Conservation (phyloP, 2,113 vertebrate species). For the Alectura lathami region DNA sequence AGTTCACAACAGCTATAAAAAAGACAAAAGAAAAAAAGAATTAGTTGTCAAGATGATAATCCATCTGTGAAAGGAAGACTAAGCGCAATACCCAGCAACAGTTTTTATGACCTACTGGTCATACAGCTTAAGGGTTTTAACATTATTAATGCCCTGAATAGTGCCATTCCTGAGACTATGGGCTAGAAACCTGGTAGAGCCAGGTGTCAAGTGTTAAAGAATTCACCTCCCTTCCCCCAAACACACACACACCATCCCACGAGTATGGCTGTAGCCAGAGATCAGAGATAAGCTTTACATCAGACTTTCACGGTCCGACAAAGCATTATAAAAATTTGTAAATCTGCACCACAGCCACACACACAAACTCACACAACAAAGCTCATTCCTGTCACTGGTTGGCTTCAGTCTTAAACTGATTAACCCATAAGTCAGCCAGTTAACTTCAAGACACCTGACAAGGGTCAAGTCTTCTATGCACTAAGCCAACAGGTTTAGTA, state of each 20-base stretch:
- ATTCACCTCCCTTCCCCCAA: conserved; percentile 40
- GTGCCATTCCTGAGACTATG: neutral
- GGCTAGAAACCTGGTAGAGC: neutral
- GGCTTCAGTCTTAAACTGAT: conserved; percentile 37
- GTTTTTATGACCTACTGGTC: conserved; percentile 16
- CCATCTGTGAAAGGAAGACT: conserved; percentile 38
- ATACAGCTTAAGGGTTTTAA: conserved; percentile 14
- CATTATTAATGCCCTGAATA: conserved; percentile 13
- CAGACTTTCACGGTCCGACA: conserved; percentile 45
- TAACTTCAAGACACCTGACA: conserved; percentile 65
- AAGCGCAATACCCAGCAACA: neutral
- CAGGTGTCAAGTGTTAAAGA: conserved; percentile 54
- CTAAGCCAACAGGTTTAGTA: conserved; percentile 48
- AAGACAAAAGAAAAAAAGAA: conserved; percentile 26
- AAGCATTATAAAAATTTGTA: conserved; percentile 67
- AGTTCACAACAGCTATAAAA: conserved; percentile 89
- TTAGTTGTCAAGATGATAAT: conserved; percentile 55
- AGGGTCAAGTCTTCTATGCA: conserved; percentile 58
- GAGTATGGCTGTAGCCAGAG: conserved; percentile 36
- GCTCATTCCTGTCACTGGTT: conserved; percentile 41
- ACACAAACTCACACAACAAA: conserved; percentile 37
- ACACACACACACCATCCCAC: conserved; percentile 19
- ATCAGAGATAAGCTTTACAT: conserved; percentile 60
- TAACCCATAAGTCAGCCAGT: conserved; percentile 55
- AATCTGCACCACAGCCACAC: conserved; percentile 55